A percentile compares a stretch with the other conserved stretches of the same genome.
Conservation (phyloP, 2,113 vertebrate genomes). For the Ceyx margarethae region DNA sequence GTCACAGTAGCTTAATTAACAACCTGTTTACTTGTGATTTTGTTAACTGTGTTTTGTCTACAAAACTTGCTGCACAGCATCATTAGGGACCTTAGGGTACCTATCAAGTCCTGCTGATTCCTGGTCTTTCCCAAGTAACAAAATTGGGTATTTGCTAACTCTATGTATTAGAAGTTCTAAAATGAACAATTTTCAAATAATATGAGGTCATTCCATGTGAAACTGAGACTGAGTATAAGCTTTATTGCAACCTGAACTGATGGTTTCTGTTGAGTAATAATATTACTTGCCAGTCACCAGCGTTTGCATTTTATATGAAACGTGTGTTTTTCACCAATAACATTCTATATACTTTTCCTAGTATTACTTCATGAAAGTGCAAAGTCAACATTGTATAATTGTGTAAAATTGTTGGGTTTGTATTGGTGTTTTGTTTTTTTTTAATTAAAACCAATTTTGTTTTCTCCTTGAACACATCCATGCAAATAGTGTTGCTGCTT, state of each 20-base stretch:
- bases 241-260: background rate
- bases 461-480: background rate
- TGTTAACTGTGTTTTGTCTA: background rate
- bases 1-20: background rate
- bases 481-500: background rate
- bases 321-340: background rate
- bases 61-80: background rate
- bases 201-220: background rate
- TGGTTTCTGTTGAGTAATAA: background rate
- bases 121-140: background rate
- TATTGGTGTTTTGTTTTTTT: background rate
- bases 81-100: background rate
- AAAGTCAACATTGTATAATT: background rate
- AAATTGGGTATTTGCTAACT: background rate
- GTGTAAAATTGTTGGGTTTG: background rate
- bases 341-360: background rate
- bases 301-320: background rate
- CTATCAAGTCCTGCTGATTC: background rate
- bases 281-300: background rate
- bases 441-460: background rate
- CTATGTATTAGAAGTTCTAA: background rate
- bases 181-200: background rate
- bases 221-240: background rate
- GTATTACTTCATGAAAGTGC: background rate
- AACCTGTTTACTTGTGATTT: background rate